Evolutionary conservation across 2,113 vertebrate species (phyloP).

Genomic region (Odobenus rosmarus): DNA sequence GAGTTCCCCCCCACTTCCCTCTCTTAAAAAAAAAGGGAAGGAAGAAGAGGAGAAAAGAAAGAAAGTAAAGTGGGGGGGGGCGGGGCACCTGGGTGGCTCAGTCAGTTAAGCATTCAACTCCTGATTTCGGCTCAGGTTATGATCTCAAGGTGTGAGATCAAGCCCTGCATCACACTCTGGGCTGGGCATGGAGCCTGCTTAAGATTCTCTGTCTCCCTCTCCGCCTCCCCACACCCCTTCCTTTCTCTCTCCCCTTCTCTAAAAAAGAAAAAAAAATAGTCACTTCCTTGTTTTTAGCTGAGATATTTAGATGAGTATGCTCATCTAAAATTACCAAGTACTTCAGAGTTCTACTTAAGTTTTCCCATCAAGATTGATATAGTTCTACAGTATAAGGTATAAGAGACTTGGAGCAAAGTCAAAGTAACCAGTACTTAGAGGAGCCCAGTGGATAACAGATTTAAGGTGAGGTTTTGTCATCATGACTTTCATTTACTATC

Average conservation of each 20-base stretch:
- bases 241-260: background rate
- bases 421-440: background rate
- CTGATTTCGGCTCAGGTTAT: too few species aligned
- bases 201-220: background rate
- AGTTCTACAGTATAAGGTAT: background rate
- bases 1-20: too few species aligned
- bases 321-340: background rate
- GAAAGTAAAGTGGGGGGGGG: too few species aligned
- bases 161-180: too few species aligned
- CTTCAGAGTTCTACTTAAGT: background rate
- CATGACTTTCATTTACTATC: background rate
- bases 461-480: background rate
- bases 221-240: background rate
- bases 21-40: too few species aligned
- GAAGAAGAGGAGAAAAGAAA: too few species aligned
- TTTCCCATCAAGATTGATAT: background rate
- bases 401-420: background rate
- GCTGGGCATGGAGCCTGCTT: too few species aligned
- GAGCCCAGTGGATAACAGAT: background rate
- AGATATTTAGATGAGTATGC: background rate
- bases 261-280: background rate
- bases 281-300: background rate
- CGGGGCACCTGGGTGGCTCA: too few species aligned
- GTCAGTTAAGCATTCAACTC: too few species aligned
- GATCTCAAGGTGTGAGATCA: too few species aligned